Conservation (phyloP, 2,113 vertebrate genomes). For the Plectropomus leopardus region DNA sequence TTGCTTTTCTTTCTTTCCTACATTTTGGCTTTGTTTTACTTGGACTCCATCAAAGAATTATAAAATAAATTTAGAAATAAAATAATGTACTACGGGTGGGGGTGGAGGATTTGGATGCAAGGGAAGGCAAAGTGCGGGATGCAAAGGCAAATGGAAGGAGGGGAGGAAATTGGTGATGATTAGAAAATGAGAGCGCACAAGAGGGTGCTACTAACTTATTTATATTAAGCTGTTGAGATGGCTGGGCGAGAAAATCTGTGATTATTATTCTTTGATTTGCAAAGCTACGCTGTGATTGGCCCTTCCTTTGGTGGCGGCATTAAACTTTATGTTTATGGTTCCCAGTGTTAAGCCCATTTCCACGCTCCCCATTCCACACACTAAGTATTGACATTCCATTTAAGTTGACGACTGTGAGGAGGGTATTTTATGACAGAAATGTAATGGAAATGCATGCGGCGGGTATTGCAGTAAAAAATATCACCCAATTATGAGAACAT, state of each 20-base stretch:
- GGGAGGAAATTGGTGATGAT: constrained; percentile 47
- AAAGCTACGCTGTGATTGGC: constrained; percentile 66
- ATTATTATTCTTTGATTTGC: constrained; percentile 78
- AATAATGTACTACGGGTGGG: neutral
- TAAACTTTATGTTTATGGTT: constrained; percentile 81
- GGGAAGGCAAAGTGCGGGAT: constrained; percentile 18
- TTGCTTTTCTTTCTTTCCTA: neutral
- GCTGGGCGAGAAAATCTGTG: constrained; percentile 67
- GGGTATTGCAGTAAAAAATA: constrained; percentile 71
- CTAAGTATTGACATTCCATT: constrained; percentile 82
- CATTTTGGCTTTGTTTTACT: constrained; percentile 9
- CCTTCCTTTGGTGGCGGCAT: constrained; percentile 68
- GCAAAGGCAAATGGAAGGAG: constrained; percentile 34
- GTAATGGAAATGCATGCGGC: constrained; percentile 68
- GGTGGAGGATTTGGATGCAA: constrained; percentile 8
- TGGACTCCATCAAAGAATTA: too few species aligned
- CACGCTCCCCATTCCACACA: constrained; percentile 74
- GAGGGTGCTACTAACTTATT: constrained; percentile 67
- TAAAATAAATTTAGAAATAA: neutral
- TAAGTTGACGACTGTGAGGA: constrained; percentile 75
- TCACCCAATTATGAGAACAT: constrained; percentile 77
- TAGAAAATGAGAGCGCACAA: constrained; percentile 55
- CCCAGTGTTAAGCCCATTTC: constrained; percentile 80
- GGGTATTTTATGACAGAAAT: constrained; percentile 75
- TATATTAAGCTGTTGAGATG: constrained; percentile 75